phyloP scores from a whole-genome alignment of 2,888 invertebrate genomes.

The Scaptomyza caliginosa region DNA sequence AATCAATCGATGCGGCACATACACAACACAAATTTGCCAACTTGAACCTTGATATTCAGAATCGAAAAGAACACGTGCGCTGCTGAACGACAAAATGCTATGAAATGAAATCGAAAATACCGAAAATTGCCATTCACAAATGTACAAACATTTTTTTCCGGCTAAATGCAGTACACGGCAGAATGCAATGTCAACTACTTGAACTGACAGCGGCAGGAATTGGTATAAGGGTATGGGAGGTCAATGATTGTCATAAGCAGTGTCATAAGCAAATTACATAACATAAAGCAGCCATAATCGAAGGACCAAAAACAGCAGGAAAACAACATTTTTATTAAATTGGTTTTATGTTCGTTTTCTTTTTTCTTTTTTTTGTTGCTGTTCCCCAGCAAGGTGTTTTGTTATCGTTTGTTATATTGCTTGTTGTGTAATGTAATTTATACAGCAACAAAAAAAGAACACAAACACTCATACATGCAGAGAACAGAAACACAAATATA shows the following conservation, averaged over 20 bases:
- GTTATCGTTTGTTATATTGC: conserved; percentile 79
- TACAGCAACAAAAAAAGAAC: conserved; percentile 48
- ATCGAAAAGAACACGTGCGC: conserved; percentile 22
- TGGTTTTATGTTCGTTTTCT: conserved; percentile 43
- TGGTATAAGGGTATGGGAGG: too few relatives aligned
- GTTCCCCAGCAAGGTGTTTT: conserved; percentile 71
- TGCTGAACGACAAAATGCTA: conserved; percentile 14
- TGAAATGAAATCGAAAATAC: conserved; percentile 27
- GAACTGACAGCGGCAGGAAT: conserved; percentile 24
- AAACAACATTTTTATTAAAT: conserved; percentile 64
- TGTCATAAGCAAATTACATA: conserved; percentile 57
- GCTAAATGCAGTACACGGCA: conserved; percentile 15
- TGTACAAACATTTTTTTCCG: conserved; percentile 23
- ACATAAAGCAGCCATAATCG: conserved; percentile 54
- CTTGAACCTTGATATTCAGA: conserved; percentile 26
- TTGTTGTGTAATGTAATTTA: conserved; percentile 78
- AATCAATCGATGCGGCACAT: conserved; percentile 50
- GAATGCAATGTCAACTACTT: conserved; percentile 39
- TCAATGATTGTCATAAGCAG: conserved; percentile 58
- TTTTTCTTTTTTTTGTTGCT: conserved; percentile 21
- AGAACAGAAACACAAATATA: conserved; percentile 64
- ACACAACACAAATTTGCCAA: conserved; percentile 31
- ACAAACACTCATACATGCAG: conserved; percentile 18
- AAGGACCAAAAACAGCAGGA: conserved; percentile 27
- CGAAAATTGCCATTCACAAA: conserved; percentile 42